Percentiles rank a stretch among this genome's conserved stretches.
Conservation (phyloP, 2,888 invertebrate species). For the Cylindroiulus punctatus region DNA sequence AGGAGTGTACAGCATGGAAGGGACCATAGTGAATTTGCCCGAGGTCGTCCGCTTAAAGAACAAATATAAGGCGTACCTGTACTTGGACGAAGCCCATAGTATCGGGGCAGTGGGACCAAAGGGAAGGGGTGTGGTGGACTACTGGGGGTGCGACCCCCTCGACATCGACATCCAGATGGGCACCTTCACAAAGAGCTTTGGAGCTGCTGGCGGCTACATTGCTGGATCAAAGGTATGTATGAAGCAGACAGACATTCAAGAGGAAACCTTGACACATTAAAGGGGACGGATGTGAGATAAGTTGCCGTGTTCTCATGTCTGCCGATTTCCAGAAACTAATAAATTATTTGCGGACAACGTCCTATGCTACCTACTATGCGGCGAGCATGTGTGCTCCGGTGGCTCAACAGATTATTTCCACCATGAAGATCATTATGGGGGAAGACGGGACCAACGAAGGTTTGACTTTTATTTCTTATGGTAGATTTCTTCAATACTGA, state of each 20-base stretch:
- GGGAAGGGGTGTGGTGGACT: conserved; percentile 70
- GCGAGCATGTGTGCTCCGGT: conserved; percentile 89
- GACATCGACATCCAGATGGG: conserved; percentile 72
- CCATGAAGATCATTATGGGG: conserved; percentile 88
- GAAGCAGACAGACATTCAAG: not conserved
- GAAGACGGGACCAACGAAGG: conserved; percentile 79
- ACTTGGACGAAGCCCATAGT: conserved; percentile 98
- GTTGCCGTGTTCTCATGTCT: too few relatives aligned
- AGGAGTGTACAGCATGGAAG: conserved; percentile 98
- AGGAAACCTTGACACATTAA: not conserved
- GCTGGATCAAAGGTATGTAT: conserved; percentile 68
- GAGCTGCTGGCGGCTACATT: conserved; percentile 70
- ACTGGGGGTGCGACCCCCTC: conserved; percentile 68
- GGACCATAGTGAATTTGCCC: conserved; percentile 89
- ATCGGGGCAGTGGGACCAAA: conserved; percentile 70
- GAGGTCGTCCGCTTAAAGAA: conserved; percentile 89
- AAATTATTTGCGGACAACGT: conserved; percentile 78
- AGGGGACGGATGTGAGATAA: not conserved
- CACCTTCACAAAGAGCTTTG: conserved; percentile 71
- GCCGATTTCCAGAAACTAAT: conserved; percentile 74
- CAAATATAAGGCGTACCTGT: conserved; percentile 94
- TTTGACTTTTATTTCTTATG: too few relatives aligned
- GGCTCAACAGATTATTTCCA: conserved; percentile 89
- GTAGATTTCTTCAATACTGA: too few relatives aligned
- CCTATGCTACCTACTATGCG: conserved; percentile 88